Evolutionary conservation across 2,113 vertebrate genomes (phyloP).

Genomic region (Percina caprodes): DNA sequence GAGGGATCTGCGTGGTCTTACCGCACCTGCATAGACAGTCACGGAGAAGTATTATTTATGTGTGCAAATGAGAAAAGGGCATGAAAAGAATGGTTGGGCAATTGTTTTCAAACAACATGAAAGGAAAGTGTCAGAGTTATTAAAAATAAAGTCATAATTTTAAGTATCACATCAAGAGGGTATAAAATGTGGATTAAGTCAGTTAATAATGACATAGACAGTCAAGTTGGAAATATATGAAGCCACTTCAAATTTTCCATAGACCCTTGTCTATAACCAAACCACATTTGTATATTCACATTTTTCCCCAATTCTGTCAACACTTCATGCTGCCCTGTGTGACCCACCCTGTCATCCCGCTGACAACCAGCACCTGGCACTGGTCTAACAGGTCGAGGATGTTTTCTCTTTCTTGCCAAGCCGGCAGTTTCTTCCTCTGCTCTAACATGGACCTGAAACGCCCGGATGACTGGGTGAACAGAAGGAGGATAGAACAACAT

Average conservation of each 20-base stretch:
- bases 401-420: conserved; percentile 90
- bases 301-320: background rate
- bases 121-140: background rate
- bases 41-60: no score
- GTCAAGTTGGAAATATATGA: background rate
- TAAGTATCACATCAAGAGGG: background rate
- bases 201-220: background rate
- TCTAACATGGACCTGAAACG: conserved; percentile 90
- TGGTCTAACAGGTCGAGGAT: conserved; percentile 87
- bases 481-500: background rate
- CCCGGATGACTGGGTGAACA: conserved; percentile 85
- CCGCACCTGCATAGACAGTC: conserved; percentile 88
- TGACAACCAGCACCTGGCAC: conserved; percentile 94
- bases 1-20: conserved; percentile 98
- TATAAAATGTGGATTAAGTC: background rate
- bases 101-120: background rate
- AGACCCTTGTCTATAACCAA: background rate
- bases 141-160: background rate
- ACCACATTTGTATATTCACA: background rate
- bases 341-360: conserved; percentile 97
- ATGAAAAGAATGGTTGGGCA: background rate
- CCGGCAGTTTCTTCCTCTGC: conserved; percentile 93
- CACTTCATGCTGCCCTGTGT: background rate
- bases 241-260: background rate
- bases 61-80: background rate